Evolutionary conservation across 2,113 vertebrate genomes (phyloP).

Genomic region (Notarius lentiginosus): DNA sequence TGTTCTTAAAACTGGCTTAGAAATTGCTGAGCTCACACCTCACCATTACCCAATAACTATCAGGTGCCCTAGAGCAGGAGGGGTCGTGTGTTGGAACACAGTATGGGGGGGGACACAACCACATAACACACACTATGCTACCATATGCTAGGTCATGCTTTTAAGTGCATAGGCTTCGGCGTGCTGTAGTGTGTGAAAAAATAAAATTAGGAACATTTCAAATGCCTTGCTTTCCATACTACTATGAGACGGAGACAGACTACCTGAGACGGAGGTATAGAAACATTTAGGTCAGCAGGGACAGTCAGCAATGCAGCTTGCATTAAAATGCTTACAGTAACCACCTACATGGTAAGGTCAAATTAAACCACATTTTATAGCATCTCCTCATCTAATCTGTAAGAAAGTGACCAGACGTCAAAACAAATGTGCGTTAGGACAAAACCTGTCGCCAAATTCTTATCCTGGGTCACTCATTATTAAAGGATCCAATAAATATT

Average conservation of each 20-base stretch:
- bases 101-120: background rate
- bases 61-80: background rate
- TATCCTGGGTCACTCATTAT: no score
- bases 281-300: background rate
- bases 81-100: background rate
- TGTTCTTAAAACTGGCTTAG: background rate
- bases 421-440: background rate
- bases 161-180: slow-evolving; percentile 15
- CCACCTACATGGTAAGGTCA: background rate
- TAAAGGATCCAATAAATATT: background rate
- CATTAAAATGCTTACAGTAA: background rate
- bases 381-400: background rate
- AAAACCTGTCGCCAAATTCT: background rate
- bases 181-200: background rate
- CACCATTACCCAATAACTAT: background rate
- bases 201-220: background rate
- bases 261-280: background rate
- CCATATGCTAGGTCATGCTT: background rate
- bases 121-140: background rate
- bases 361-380: slow-evolving; percentile 7
- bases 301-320: slow-evolving; percentile 9
- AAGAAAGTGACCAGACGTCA: background rate
- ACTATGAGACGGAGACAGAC: background rate
- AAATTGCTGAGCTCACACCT: background rate
- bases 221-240: background rate